These are phyloP conservation scores for Campoplex nolae DNA, from an alignment of 2,888 invertebrate genomes.

Conservation along the genomic window DNA sequence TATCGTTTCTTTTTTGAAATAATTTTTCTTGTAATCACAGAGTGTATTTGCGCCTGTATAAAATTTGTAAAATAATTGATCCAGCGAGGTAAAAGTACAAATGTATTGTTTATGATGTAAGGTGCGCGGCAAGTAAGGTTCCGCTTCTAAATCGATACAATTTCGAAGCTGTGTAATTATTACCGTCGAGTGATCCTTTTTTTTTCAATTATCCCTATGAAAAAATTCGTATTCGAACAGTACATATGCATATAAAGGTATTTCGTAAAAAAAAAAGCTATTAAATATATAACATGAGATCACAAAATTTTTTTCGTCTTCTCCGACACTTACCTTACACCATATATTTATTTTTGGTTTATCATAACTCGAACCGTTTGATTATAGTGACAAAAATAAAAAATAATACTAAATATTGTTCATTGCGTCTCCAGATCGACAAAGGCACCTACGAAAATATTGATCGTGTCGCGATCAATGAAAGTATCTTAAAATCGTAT, in stretches of 20 bases:
- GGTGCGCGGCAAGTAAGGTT: constrained; percentile 50
- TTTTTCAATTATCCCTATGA: constrained; percentile 24
- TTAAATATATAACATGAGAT: constrained; percentile 50
- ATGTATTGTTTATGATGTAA: constrained; percentile 56
- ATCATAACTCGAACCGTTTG: constrained; percentile 63
- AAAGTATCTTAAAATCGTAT: constrained; percentile 63
- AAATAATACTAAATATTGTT: constrained; percentile 23
- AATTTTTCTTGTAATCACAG: not conserved
- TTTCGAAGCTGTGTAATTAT: constrained; percentile 45
- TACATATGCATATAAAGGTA: constrained; percentile 42
- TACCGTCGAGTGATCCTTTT: constrained; percentile 32
- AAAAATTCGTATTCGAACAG: constrained; percentile 54
- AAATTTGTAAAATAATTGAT: constrained; percentile 44
- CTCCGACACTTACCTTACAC: constrained; percentile 72
- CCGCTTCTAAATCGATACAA: constrained; percentile 53
- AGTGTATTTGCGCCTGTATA: constrained; percentile 9
- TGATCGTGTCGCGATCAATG: constrained; percentile 63
- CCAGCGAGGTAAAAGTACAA: constrained; percentile 29
- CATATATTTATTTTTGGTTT: constrained; percentile 63
- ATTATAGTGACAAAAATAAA: constrained; percentile 39
- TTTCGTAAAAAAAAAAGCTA: not conserved
- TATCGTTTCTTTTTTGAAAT: constrained; percentile 7
- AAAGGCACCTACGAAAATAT: constrained; percentile 64
- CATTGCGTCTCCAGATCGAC: constrained; percentile 53
- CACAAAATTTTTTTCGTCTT: constrained; percentile 51